Percentiles rank a stretch among this genome's conserved stretches.
phyloP scores from a whole-genome alignment of 2,888 invertebrate species.

The Ennomos erosarius region DNA sequence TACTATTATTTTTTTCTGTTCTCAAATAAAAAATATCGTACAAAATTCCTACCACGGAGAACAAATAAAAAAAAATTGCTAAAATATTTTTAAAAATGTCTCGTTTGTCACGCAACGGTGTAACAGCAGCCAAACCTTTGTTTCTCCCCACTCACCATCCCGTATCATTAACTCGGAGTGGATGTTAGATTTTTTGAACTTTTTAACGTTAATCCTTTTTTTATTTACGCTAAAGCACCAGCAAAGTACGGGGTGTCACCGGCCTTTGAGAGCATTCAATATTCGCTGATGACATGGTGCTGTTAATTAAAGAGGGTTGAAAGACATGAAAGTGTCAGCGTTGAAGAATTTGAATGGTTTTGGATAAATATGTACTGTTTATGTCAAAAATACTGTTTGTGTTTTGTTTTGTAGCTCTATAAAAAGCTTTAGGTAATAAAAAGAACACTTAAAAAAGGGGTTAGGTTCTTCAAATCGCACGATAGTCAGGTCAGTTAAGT shows the following conservation, averaged over 20 bases:
- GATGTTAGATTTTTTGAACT: slow-evolving; percentile 75
- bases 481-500: no score
- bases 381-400: background rate
- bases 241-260: slow-evolving; percentile 65
- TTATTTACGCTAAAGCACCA: slow-evolving; percentile 71
- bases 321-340: slow-evolving; percentile 1
- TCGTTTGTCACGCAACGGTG: slow-evolving; percentile 56
- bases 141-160: slow-evolving; percentile 80
- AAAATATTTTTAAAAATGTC: no score
- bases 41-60: no score
- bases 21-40: no score
- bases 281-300: slow-evolving; percentile 59
- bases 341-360: slow-evolving; percentile 12
- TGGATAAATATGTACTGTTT: background rate
- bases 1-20: no score
- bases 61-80: no score
- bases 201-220: slow-evolving; percentile 81
- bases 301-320: slow-evolving; percentile 58
- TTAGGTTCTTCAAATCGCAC: no score
- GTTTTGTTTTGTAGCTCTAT: no score
- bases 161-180: slow-evolving; percentile 85
- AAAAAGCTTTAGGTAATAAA: no score
- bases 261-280: slow-evolving; percentile 67
- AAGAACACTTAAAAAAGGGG: no score
- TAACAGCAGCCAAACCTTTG: slow-evolving; percentile 71